Conservation (phyloP, 2,797 vertebrate genomes). For the Antennarius maculatus region DNA sequence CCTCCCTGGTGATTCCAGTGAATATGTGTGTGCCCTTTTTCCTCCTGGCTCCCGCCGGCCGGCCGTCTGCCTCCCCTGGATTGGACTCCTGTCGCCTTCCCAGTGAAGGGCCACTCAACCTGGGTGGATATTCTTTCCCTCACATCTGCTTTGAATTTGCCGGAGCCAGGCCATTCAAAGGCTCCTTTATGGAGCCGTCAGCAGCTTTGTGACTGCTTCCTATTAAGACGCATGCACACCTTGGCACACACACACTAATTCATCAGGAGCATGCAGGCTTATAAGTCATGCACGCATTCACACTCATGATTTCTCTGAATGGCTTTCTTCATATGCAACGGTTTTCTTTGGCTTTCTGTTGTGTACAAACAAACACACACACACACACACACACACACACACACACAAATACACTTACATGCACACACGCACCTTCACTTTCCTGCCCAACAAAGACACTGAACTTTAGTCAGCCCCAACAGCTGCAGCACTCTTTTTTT, state of each 20-base stretch:
- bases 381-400: conserved; percentile 2
- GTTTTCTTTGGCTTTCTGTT: conserved; percentile 8
- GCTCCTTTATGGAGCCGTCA: conserved; percentile 82
- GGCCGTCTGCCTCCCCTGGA: conserved; percentile 75
- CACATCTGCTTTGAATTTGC: conserved; percentile 86
- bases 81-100: conserved; percentile 77
- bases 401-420: conserved; percentile 9
- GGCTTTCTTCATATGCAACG: conserved; percentile 4
- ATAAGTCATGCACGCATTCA: conserved; percentile 31
- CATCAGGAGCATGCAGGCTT: conserved; percentile 20
- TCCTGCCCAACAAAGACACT: conserved; percentile 55
- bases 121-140: conserved; percentile 84
- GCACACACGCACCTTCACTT: conserved; percentile 27
- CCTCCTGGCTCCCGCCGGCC: conserved; percentile 71
- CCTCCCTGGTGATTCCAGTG: conserved; percentile 62
- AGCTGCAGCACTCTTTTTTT: conserved; percentile 63
- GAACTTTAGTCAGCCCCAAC: conserved; percentile 64
- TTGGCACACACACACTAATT: conserved; percentile 44
- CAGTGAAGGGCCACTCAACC: conserved; percentile 81
- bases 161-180: conserved; percentile 82
- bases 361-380: conserved; percentile 12
- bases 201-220: conserved; percentile 76
- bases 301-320: conserved; percentile 37
- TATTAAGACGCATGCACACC: conserved; percentile 73
- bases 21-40: conserved; percentile 18